These are phyloP conservation scores for Pluvialis apricaria DNA, from an alignment of 2,113 vertebrate species.

Conservation along the genomic window DNA sequence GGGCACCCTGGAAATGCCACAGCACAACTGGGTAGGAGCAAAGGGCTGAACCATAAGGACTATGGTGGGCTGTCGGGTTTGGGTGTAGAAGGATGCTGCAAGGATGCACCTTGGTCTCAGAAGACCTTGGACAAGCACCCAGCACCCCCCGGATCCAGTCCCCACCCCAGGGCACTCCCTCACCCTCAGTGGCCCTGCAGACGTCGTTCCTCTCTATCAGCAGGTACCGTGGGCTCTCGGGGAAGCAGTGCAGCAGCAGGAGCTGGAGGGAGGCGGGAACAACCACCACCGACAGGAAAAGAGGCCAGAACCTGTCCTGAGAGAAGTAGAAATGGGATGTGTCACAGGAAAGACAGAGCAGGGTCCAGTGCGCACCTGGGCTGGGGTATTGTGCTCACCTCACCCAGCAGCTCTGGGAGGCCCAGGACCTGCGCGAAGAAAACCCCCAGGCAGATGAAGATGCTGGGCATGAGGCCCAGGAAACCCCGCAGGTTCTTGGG, in stretches of 20 bases:
- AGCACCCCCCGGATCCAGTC: fast-evolving
- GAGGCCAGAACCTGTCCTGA: constrained; percentile 87
- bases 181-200: constrained; percentile 78
- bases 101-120: not conserved
- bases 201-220: constrained; percentile 83
- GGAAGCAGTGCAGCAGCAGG: constrained; percentile 86
- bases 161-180: not conserved
- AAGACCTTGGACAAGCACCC: not conserved
- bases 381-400: constrained; percentile 65
- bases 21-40: not conserved
- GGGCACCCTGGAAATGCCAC: not conserved
- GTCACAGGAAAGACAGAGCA: not conserved
- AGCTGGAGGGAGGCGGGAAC: constrained; percentile 82
- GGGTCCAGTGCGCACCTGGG: fast-evolving
- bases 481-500: constrained; percentile 87
- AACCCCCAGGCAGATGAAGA: constrained; percentile 89
- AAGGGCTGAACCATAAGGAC: not conserved
- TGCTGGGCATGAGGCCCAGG: constrained; percentile 84
- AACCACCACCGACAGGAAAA: constrained; percentile 79
- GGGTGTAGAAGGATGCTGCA: not conserved
- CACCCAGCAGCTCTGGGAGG: constrained; percentile 82
- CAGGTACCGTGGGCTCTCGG: constrained; percentile 89
- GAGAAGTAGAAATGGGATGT: fast-evolving
- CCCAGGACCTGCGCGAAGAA: constrained; percentile 86
- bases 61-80: not conserved